These are phyloP conservation scores for Lasioglossum vierecki DNA, from an alignment of 2,888 invertebrate genomes.

Conservation along the genomic window DNA sequence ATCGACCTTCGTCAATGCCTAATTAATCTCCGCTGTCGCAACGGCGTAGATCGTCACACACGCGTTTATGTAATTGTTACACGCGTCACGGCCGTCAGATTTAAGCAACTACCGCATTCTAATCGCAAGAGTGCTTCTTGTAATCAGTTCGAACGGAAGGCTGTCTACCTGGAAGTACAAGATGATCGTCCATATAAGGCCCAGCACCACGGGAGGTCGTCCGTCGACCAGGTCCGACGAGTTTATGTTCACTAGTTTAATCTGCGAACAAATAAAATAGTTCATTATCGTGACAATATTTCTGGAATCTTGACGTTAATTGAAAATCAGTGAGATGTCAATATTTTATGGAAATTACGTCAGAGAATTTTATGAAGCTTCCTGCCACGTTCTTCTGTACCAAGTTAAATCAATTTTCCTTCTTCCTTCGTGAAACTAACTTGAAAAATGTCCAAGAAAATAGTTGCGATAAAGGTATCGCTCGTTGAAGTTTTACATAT, in stretches of 20 bases:
- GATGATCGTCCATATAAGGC: constrained; percentile 99
- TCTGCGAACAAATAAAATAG: constrained; percentile 84
- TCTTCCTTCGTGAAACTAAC: no score
- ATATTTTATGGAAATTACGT: background rate
- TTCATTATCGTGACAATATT: background rate
- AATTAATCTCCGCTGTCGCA: constrained; percentile 60
- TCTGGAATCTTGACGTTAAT: background rate
- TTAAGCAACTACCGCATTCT: constrained; percentile 76
- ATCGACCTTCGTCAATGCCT: background rate
- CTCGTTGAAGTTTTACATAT: no score
- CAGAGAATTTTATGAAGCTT: background rate
- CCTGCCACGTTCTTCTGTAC: no score
- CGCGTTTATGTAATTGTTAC: constrained; percentile 45
- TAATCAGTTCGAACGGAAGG: constrained; percentile 28
- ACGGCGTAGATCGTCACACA: constrained; percentile 37
- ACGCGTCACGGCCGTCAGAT: constrained; percentile 66
- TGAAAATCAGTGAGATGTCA: background rate
- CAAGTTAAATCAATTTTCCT: no score
- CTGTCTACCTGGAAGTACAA: constrained; percentile 97
- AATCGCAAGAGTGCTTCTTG: constrained; percentile 57
- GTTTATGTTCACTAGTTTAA: constrained; percentile 99
- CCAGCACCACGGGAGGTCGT: constrained; percentile 97
- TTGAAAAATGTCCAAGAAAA: no score
- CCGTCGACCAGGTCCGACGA: constrained; percentile 98
- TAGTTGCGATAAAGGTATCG: no score